Evolutionary conservation across 1,140 invertebrate species (phyloP).

Genomic region (Meloidogyne floridensis): DNA sequence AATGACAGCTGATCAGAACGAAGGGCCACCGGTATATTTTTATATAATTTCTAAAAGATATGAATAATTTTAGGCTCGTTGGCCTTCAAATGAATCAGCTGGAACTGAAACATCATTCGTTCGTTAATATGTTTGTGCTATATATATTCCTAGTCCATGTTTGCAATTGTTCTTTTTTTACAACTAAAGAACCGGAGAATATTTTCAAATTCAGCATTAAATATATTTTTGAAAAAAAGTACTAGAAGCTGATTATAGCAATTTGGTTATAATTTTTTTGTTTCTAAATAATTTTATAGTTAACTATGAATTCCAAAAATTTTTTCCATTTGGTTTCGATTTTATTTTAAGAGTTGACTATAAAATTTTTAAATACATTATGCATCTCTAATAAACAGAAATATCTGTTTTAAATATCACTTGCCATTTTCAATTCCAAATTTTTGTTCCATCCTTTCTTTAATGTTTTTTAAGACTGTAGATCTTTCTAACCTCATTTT

Average conservation of each 20-base stretch:
- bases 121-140: background rate
- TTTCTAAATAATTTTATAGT: too few relatives aligned
- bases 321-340: too few relatives aligned
- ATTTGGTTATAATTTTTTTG: too few relatives aligned
- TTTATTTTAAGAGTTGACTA: background rate
- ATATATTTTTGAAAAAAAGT: too few relatives aligned
- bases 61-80: conserved; percentile 11
- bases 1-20: background rate
- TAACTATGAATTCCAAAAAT: too few relatives aligned
- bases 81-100: conserved; percentile 31
- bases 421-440: background rate
- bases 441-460: background rate
- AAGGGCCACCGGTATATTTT: background rate
- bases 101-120: conserved; percentile 31
- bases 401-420: background rate
- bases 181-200: background rate
- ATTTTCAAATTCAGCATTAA: background rate
- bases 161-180: background rate
- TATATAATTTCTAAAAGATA: background rate
- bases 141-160: background rate
- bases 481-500: background rate
- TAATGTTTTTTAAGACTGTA: background rate
- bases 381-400: background rate
- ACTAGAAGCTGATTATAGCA: too few relatives aligned
- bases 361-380: background rate